Percentiles rank a stretch among this genome's conserved stretches.
Evolutionary conservation across 2,113 vertebrate species (phyloP).

Genomic region (Motacilla tschutschensis): DNA sequence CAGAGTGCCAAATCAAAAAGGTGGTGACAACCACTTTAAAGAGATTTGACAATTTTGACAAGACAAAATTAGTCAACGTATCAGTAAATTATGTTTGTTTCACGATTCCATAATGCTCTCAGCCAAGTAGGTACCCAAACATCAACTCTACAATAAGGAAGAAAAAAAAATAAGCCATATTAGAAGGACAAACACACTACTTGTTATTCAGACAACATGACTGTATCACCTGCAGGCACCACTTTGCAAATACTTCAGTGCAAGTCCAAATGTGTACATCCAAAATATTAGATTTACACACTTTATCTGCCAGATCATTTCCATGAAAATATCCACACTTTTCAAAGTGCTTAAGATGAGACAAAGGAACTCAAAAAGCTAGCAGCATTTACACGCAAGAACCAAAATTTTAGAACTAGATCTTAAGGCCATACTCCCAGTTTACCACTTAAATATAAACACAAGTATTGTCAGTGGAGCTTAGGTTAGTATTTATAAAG

Average conservation of each 20-base stretch:
- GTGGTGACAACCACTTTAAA: neutral
- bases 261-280: neutral
- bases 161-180: neutral
- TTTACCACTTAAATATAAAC: neutral
- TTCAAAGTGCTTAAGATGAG: neutral
- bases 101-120: neutral
- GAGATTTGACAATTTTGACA: neutral
- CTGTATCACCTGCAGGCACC: neutral
- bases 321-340: rapidly evolving
- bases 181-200: neutral
- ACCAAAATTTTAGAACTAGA: neutral
- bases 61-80: neutral
- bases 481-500: neutral
- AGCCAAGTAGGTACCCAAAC: neutral
- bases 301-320: neutral
- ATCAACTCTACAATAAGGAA: neutral
- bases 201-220: neutral
- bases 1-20: neutral
- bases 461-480: neutral
- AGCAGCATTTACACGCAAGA: neutral
- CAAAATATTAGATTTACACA: neutral
- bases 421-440: neutral
- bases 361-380: neutral
- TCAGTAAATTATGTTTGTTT: neutral
- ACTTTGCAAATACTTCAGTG: neutral